Percentiles rank a stretch among this genome's conserved stretches.
Evolutionary conservation across 2,113 vertebrate genomes (phyloP).

Genomic region (Oreochromis aureus): DNA sequence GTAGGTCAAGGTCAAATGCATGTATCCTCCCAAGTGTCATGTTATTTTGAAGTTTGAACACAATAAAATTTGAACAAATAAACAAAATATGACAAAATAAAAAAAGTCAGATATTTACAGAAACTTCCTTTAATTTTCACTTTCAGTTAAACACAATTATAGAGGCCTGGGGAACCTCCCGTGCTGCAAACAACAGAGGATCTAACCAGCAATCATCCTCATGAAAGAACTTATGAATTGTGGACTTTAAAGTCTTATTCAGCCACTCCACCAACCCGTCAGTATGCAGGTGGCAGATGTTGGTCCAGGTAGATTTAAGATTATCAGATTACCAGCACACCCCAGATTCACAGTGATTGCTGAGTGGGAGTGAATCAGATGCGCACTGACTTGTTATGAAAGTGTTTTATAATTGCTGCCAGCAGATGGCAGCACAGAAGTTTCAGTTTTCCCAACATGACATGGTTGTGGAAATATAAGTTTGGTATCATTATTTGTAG

Average conservation of each 20-base stretch:
- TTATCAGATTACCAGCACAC: rapidly evolving
- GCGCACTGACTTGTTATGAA: rapidly evolving
- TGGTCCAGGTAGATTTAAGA: rapidly evolving
- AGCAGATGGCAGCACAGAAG: background rate
- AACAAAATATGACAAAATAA: background rate
- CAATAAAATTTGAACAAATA: no score
- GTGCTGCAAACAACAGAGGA: background rate
- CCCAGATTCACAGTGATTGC: background rate
- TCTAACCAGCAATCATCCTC: background rate
- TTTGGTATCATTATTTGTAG: background rate
- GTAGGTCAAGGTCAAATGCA: background rate
- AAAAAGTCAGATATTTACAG: background rate
- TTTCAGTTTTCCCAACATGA: background rate
- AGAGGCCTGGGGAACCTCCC: rapidly evolving
- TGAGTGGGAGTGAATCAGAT: rapidly evolving
- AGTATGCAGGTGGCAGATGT: background rate
- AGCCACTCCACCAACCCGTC: background rate
- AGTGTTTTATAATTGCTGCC: background rate
- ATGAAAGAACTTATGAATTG: rapidly evolving
- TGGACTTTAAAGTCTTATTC: background rate
- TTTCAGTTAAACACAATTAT: background rate
- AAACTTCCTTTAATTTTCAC: rapidly evolving
- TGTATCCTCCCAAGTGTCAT: background rate
- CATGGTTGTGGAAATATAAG: rapidly evolving
- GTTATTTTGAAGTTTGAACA: background rate